Evolutionary conservation across 1,140 invertebrate genomes (phyloP).

Genomic region (Drosophila repleta): DNA sequence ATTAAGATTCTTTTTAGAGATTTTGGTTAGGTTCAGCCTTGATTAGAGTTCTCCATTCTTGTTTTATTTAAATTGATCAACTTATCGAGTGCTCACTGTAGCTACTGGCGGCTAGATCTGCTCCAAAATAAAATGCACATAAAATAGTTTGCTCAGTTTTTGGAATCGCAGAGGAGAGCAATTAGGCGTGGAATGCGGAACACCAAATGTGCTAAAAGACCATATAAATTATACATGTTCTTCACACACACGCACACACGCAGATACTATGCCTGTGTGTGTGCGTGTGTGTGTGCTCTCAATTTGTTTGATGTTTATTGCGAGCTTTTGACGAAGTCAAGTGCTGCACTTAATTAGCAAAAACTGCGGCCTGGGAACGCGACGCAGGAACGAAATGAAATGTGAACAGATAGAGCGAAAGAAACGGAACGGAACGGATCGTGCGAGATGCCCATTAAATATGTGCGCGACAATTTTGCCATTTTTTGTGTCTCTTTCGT

Average conservation of each 20-base stretch:
- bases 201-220: conserved; percentile 69
- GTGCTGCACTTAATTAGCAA: conserved; percentile 64
- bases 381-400: conserved; percentile 7
- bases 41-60: too few species aligned
- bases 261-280: conserved; percentile 4
- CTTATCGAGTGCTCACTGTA: background rate
- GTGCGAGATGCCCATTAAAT: background rate
- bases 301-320: conserved; percentile 70
- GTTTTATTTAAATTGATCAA: background rate
- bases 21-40: too few species aligned
- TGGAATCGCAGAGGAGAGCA: conserved; percentile 30
- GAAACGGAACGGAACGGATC: background rate
- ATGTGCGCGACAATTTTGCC: conserved; percentile 12
- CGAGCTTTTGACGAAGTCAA: conserved; percentile 67
- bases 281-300: conserved; percentile 39
- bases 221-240: conserved; percentile 58
- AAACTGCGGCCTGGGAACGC: conserved; percentile 58
- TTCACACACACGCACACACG: background rate
- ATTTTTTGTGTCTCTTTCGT: conserved; percentile 8
- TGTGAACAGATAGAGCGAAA: conserved; percentile 20
- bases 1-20: too few species aligned
- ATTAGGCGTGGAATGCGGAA: conserved; percentile 77
- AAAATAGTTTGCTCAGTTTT: conserved; percentile 1
- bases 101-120: background rate
- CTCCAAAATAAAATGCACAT: conserved; percentile 11